Base-by-base conservation (phyloP, 2,888 invertebrate species). In the Pandemis cinnamomeana region DNA sequence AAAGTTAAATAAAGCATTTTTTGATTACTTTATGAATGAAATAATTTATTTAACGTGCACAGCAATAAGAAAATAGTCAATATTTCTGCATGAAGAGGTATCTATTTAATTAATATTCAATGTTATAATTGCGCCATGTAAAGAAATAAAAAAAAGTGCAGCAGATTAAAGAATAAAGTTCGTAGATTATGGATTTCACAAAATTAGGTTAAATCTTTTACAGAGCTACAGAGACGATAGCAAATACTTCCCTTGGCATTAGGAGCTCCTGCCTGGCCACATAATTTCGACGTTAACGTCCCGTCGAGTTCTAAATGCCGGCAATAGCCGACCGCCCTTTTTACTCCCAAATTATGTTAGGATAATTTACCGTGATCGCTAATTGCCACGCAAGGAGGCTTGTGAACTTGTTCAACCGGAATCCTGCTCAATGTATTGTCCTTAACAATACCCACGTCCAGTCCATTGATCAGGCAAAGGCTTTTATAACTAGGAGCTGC, bases 1-100 rank as follows among this genome's bases (percentile, higher is more conserved):
- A 58, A 68, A 68, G 80, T 85, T 85, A 81, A 82, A 83, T 84
- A 82, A 86, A 86, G 86, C 87, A 79, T 79, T 78, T 71, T 75
- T 79, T 82, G 81, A 81, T 51, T 61, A 36, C 15, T 11, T 55
- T 10, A 55, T 51, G 64, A 81, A 80, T 77, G 75, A 77, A 76
- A 75, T 82, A 82, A 80, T 80, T 83, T 79, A 79, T 71, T 67
- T 5, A n/a, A 2, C 27, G 48, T 44, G 53, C 51, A 13, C 13
- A 5, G 2, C n/a, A 51, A 5, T n/a, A 51, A 51, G 13, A 5
- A 5, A 51, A 6, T n/a, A 13, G n/a, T n/a, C 13, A n/a, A 5
- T n/a, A 51, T n/a, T 48, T 11, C 10, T 11, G 46, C 10, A 2
- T 11, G 8, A 11, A 11, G 10, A 10, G 46, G 2, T 36, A 36